These are phyloP conservation scores for Eleutherodactylus coqui DNA, from an alignment of 2,797 vertebrate genomes.

Conservation along the genomic window DNA sequence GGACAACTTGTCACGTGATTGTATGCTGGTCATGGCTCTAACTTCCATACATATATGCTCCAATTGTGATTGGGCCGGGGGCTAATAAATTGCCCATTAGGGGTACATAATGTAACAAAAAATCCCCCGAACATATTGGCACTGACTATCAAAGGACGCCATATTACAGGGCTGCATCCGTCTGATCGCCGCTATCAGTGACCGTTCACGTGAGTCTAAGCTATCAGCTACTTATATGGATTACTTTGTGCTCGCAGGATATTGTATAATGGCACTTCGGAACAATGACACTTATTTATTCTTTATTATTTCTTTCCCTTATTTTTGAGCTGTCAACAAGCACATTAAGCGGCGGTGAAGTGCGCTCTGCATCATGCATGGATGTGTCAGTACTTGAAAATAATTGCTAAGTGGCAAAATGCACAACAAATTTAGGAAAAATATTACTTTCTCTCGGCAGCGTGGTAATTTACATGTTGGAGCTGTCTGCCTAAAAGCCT, in stretches of 20 bases:
- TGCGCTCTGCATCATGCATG: conserved; percentile 37
- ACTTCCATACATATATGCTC: too few species aligned
- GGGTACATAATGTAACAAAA: background rate
- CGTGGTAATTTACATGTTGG: conserved; percentile 48
- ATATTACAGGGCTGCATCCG: background rate
- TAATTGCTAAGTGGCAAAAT: conserved; percentile 56
- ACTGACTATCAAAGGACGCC: background rate
- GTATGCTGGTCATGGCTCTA: too few species aligned
- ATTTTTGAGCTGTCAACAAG: conserved; percentile 36
- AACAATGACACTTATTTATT: conserved; percentile 26
- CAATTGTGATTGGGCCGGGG: too few species aligned
- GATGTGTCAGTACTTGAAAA: conserved; percentile 49
- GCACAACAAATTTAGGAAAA: conserved; percentile 55
- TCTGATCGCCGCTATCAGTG: background rate
- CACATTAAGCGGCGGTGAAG: conserved; percentile 26
- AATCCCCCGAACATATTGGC: background rate
- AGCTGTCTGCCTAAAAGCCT: conserved; percentile 53
- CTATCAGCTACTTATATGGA: conserved; percentile 1
- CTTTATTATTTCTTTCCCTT: background rate
- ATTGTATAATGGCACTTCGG: conserved; percentile 12
- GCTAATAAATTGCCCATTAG: too few species aligned
- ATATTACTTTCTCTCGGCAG: conserved; percentile 44
- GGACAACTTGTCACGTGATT: too few species aligned
- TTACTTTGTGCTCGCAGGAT: conserved; percentile 5
- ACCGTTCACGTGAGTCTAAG: background rate